Percentiles rank a stretch among this genome's conserved stretches.
phyloP scores from a whole-genome alignment of 2,888 invertebrate genomes.

The Diarsia mendica region DNA sequence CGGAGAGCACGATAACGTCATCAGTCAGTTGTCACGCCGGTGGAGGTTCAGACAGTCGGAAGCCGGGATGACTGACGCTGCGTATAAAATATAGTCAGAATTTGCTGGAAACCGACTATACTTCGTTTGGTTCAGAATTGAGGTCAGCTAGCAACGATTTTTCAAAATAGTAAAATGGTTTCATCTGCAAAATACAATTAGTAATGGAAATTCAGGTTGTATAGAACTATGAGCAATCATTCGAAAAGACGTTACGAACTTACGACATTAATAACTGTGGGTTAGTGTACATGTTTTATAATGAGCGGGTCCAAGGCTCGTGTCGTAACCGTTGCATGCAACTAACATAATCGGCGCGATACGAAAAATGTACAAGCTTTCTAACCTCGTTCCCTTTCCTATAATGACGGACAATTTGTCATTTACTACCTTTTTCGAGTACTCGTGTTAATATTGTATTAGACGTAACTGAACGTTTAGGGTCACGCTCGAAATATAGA shows the following conservation, averaged over 20 bases:
- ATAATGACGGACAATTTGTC: conserved; percentile 69
- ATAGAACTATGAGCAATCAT: conserved; percentile 66
- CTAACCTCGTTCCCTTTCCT: conserved; percentile 83
- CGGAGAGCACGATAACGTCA: conserved; percentile 35
- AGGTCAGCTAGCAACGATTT: background rate
- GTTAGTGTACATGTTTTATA: conserved; percentile 70
- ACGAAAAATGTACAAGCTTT: conserved; percentile 79
- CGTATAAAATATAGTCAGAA: conserved; percentile 26
- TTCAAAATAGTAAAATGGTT: conserved; percentile 11
- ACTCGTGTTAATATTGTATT: conserved; percentile 49
- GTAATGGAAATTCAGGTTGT: conserved; percentile 52
- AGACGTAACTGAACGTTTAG: conserved; percentile 22
- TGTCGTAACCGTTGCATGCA: conserved; percentile 80
- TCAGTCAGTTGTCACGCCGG: conserved; percentile 44
- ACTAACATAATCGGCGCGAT: conserved; percentile 68
- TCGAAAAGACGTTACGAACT: conserved; percentile 76
- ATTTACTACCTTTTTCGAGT: conserved; percentile 58
- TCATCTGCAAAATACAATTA: background rate
- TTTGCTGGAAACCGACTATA: background rate
- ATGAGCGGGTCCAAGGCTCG: conserved; percentile 78
- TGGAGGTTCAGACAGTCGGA: conserved; percentile 5
- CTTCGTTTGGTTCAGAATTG: background rate
- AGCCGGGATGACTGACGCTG: conserved; percentile 12
- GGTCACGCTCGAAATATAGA: conserved; percentile 18
- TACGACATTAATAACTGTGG: conserved; percentile 79